These are phyloP conservation scores for Anguilla obscura DNA, from an alignment of 2,797 vertebrate species.

Conservation along the genomic window DNA sequence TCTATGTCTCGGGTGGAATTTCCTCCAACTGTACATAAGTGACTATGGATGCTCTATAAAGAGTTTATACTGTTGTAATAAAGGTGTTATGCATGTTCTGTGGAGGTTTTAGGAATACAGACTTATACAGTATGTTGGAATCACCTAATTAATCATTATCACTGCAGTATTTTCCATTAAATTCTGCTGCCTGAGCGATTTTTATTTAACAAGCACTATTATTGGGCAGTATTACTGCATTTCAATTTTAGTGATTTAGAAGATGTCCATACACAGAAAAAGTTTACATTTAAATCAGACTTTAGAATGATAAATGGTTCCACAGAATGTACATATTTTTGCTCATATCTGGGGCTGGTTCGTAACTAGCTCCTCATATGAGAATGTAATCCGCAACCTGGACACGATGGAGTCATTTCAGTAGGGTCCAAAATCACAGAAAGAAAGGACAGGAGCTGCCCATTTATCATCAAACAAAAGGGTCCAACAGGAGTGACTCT, in stretches of 20 bases:
- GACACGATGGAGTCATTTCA: background rate
- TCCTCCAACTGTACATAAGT: background rate
- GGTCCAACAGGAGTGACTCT: background rate
- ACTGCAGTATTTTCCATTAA: background rate
- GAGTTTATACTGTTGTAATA: background rate
- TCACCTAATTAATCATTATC: background rate
- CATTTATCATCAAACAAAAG: constrained; percentile 1
- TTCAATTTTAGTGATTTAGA: background rate
- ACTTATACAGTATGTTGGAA: background rate
- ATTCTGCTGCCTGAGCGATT: background rate
- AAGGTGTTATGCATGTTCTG: background rate
- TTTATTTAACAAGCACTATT: background rate
- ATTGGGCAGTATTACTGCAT: background rate
- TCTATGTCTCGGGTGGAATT: background rate
- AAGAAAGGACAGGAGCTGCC: background rate
- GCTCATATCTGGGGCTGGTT: background rate
- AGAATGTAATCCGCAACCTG: background rate
- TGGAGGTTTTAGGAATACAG: background rate
- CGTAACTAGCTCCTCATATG: background rate
- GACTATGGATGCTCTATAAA: background rate
- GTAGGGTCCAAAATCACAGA: background rate
- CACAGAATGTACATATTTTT: background rate
- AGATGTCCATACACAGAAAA: background rate
- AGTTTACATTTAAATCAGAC: background rate
- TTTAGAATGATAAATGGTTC: background rate